Evolutionary conservation across 2,113 vertebrate species (phyloP), one percentile per base, ranked within the genome.

Genomic region (Todiramphus chloris): DNA sequence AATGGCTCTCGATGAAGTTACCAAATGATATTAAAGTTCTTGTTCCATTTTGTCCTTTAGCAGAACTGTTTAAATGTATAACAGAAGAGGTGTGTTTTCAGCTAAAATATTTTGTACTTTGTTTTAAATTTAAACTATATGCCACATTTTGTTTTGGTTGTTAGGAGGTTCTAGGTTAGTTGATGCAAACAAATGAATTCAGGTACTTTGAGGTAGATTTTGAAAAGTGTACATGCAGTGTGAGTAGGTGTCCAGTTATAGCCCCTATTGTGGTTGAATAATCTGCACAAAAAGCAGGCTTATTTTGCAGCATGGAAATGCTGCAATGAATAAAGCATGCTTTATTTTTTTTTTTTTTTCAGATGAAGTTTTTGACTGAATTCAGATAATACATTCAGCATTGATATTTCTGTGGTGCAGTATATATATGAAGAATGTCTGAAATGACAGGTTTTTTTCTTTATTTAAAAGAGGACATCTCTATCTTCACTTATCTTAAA

Each of bases 401-500:
- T 31, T 81, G 64, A 37, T 56, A 87, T 90, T 96, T 92, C 76
- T 60, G 83, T 94, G 95, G 62, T 90, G 69, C 56, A 59, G 92
- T 91, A 58, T 69, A 64, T 70, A 83, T 88, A 74, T 6, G 44
- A 87, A 97, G 89, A 97, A 90, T 87, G 97, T 79, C 87, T 95
- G 91, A 96, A 98, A 90, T 87, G 93, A 56, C 79, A 96, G 60
- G 1, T 8, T 93, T 91, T 80, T 97, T 97, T 56, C 56, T 76
- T 81, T 77, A 70, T 95, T 97, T 97, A 78, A 96, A 97, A 97
- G 43, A 90, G 85, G 80, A 93, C 88, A 97, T 97, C 92, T 97
- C 96, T 97, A 92, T 97, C 97, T 98, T 98, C 93, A 96, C 93
- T 97, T 98, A 97, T 67, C 97, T 96, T 97, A 98, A 97, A 98